Conservation (phyloP, 2,888 invertebrate species). For the Spisula solida region DNA sequence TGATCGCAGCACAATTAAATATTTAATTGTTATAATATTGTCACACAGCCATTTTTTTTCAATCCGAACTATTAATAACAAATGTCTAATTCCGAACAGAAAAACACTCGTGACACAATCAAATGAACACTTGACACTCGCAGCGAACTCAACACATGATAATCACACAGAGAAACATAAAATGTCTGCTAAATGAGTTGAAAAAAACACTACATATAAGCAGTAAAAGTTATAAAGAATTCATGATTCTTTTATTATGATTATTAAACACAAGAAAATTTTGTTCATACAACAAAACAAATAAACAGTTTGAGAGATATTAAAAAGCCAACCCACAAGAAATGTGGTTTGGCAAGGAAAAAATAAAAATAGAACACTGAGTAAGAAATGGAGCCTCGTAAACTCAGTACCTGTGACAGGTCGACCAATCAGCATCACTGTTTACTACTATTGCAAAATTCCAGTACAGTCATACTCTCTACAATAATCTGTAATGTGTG, state of each 20-base stretch:
- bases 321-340: neutral
- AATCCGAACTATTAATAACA: neutral
- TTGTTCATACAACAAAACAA: neutral
- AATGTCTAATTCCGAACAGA: neutral
- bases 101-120: neutral
- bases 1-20: no score
- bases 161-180: neutral
- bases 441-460: constrained; percentile 46
- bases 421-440: constrained; percentile 33
- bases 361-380: constrained; percentile 17
- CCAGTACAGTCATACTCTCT: constrained; percentile 31
- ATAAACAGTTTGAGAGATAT: neutral
- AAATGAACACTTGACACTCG: neutral
- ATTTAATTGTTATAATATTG: neutral
- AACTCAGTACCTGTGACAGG: constrained; percentile 15
- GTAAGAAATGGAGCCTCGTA: neutral
- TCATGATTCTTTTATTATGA: neutral
- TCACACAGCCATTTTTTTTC: neutral
- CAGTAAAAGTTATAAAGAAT: neutral
- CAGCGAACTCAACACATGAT: neutral
- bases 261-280: neutral
- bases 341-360: neutral
- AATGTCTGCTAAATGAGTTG: neutral
- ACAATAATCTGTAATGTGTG: constrained; percentile 15
- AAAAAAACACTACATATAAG: neutral